Evolutionary conservation across 1,140 invertebrate species (phyloP).

Genomic region (Orchestia grillus): DNA sequence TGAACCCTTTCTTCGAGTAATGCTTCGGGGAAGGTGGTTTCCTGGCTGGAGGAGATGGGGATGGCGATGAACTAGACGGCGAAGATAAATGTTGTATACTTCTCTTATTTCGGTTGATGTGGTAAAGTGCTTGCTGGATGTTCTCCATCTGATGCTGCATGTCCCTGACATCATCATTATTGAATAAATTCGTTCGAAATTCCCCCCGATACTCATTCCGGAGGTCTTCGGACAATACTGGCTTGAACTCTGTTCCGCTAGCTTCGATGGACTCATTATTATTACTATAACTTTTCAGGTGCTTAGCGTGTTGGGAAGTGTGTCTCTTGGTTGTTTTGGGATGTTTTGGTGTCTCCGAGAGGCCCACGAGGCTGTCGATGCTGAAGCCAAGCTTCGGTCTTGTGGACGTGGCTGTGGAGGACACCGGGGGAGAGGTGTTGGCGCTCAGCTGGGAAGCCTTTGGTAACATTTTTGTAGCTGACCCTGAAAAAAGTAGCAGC

Average conservation of each 20-base stretch:
- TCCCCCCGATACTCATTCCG: conserved; percentile 3
- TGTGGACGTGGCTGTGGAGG: conserved; percentile 29
- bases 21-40: not conserved
- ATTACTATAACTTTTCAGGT: not conserved
- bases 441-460: conserved; percentile 7
- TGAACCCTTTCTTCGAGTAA: not conserved
- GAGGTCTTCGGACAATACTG: not conserved
- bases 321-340: not conserved
- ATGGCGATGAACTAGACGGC: conserved; percentile 32
- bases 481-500: not conserved
- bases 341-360: not conserved
- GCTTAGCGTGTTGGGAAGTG: not conserved
- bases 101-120: conserved; percentile 40
- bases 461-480: not conserved
- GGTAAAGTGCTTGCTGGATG: conserved; percentile 39
- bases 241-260: not conserved
- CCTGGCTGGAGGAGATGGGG: conserved; percentile 29
- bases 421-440: not conserved
- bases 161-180: conserved; percentile 35
- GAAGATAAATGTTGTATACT: conserved; percentile 25
- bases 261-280: not conserved
- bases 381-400: conserved; percentile 54
- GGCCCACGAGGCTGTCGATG: conserved; percentile 53
- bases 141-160: conserved; percentile 50
- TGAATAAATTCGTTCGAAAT: conserved; percentile 41